Evolutionary conservation across 2,797 vertebrate genomes (phyloP).

Genomic region (Varecia variegata): DNA sequence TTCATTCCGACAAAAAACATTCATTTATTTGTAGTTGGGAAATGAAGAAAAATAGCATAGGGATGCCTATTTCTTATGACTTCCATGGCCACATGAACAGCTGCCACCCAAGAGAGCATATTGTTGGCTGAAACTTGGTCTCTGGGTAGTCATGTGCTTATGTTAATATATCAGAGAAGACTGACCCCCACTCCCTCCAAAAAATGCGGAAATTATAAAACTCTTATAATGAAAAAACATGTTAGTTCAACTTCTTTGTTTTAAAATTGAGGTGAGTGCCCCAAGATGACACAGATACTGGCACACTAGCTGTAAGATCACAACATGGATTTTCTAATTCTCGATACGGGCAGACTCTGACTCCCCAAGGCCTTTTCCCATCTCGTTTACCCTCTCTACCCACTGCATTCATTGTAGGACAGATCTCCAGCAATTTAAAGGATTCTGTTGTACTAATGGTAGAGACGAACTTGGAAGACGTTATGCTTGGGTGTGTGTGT

Average conservation of each 20-base stretch:
- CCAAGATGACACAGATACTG: not conserved
- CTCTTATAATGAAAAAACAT: not conserved
- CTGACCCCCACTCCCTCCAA: not conserved
- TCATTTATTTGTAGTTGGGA: not conserved
- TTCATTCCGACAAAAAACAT: not conserved
- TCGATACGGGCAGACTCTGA: not conserved
- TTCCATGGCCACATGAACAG: not conserved
- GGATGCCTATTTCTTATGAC: not conserved
- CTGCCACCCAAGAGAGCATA: not conserved
- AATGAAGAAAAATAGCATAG: not conserved
- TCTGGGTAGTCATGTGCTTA: not conserved
- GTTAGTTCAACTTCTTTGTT: not conserved
- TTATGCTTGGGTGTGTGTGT: not conserved
- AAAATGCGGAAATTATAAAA: not conserved
- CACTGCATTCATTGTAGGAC: not conserved
- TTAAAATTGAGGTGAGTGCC: not conserved
- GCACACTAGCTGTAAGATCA: not conserved
- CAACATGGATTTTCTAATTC: not conserved
- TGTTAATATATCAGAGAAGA: not conserved
- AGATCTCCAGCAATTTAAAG: not conserved
- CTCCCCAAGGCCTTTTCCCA: not conserved
- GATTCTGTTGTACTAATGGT: not conserved
- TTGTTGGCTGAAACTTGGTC: not conserved
- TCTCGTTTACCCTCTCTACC: not conserved
- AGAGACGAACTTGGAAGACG: not conserved